These are phyloP conservation scores for Cantharis rustica DNA, from an alignment of 2,888 invertebrate species.

Conservation along the genomic window DNA sequence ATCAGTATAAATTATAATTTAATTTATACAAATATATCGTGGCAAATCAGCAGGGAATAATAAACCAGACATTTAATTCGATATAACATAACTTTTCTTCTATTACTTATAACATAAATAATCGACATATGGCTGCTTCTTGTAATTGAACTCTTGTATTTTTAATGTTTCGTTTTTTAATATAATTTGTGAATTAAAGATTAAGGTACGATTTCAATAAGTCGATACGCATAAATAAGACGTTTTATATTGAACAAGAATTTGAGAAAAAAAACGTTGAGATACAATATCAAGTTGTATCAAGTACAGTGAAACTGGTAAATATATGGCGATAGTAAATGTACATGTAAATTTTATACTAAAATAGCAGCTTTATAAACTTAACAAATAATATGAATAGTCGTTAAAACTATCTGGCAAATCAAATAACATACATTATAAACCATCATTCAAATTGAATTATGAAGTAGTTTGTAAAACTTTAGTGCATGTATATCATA, in stretches of 20 bases:
- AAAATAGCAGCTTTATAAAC: slow-evolving; percentile 26
- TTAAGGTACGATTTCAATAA: background rate
- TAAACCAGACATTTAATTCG: slow-evolving; percentile 14
- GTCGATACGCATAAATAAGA: background rate
- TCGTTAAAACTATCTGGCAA: slow-evolving; percentile 24
- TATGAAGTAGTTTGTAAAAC: slow-evolving; percentile 19
- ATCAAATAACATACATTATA: slow-evolving; percentile 13
- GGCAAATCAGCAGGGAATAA: slow-evolving; percentile 15
- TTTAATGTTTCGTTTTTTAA: background rate
- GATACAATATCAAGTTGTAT: background rate
- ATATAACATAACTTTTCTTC: slow-evolving; percentile 14
- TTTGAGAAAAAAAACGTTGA: background rate
- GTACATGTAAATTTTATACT: slow-evolving; percentile 25
- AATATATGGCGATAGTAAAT: slow-evolving; percentile 22
- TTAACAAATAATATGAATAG: slow-evolving; percentile 32
- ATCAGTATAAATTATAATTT: slow-evolving; percentile 5
- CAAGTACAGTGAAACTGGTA: slow-evolving; percentile 5
- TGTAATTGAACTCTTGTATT: background rate
- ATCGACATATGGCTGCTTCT: slow-evolving; percentile 7
- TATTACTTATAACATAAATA: slow-evolving; percentile 10
- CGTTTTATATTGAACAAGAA: background rate
- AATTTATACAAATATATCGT: slow-evolving; percentile 7
- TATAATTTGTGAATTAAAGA: background rate
- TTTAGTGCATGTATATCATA: background rate
- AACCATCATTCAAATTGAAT: slow-evolving; percentile 20